Base-by-base conservation (phyloP, 2,888 invertebrate species). In the Alloplasta piceator region DNA sequence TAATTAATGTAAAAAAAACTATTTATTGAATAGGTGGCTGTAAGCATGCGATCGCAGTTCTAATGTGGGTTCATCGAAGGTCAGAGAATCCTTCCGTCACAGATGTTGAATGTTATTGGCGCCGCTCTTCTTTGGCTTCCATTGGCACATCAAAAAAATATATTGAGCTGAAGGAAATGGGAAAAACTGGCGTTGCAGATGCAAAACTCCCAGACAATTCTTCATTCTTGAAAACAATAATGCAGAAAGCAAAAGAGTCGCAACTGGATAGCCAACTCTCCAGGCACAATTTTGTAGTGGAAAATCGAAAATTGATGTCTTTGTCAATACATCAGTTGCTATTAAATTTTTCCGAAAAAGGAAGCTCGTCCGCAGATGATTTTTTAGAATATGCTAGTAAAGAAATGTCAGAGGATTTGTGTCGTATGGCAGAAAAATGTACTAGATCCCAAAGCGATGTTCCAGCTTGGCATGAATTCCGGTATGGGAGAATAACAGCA, bases 401-500 rank as follows among this genome's bases (percentile, higher is more conserved):
- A n/a, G n/a, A n/a, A n/a, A n/a, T n/a, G n/a, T n/a, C n/a, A n/a
- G n/a, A n/a, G 46, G 46, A 46, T 7, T 46, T 46, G 46, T 46
- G 46, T 46, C n/a, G 7, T 10, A 46, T 10, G n/a, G 46, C 6
- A 46, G 46, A 46, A 10, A 4, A n/a, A 7, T 46, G 7, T 7
- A 46, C 46, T 10, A 7, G 46, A 7, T 10, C 61, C 12, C 61
- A 61, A 43, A 61, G 14, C 16, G 43, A 61, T 12, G 6, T 12
- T 14, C 43, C 9, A 43, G 0, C 14, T 12, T 43, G 43, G 61
- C 43, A 43, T 14, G 61, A 43, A 14, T 7, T 43, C 9, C 14
- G 43, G n/a, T n/a, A n/a, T 12, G 41, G 39, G n/a, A 43, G 68
- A 43, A 39, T 68, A 12, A 68, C 68, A 46, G 67, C 67, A 5